Percentiles rank a stretch among this genome's conserved stretches.
phyloP scores from a whole-genome alignment of 2,888 invertebrate species.

The Calliopum simillimum region DNA sequence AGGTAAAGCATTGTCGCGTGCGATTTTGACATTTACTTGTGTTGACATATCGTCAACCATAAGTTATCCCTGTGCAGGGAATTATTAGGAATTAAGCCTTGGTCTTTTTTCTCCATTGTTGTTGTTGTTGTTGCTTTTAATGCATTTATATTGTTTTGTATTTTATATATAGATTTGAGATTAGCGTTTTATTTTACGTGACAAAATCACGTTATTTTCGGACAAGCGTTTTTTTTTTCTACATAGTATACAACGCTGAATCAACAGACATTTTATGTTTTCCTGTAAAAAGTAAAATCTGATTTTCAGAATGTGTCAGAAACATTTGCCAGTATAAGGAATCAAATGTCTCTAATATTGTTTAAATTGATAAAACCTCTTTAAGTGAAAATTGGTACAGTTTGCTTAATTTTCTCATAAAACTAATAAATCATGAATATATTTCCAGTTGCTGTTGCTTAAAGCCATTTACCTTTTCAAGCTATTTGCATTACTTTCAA shows the following conservation, averaged over 20 bases:
- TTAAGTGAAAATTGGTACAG: too few species aligned
- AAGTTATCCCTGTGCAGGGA: slow-evolving; percentile 44
- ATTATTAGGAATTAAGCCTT: slow-evolving; percentile 28
- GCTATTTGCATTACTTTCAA: too few species aligned
- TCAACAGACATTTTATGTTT: slow-evolving; percentile 14
- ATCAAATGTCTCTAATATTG: too few species aligned
- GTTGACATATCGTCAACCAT: slow-evolving; percentile 62
- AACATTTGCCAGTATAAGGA: too few species aligned
- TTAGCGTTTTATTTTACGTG: slow-evolving; percentile 56
- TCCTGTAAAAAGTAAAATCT: background rate
- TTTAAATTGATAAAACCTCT: too few species aligned
- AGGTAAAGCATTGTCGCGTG: slow-evolving; percentile 56
- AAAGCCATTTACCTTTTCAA: too few species aligned
- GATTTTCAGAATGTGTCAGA: too few species aligned
- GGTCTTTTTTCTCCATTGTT: slow-evolving; percentile 43
- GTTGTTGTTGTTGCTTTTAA: slow-evolving; percentile 42
- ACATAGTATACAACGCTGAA: background rate
- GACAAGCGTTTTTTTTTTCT: slow-evolving; percentile 3
- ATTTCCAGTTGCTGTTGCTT: too few species aligned
- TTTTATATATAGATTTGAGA: slow-evolving; percentile 32
- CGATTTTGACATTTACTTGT: slow-evolving; percentile 62
- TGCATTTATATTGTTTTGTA: slow-evolving; percentile 25
- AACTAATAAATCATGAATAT: too few species aligned
- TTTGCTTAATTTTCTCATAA: too few species aligned
- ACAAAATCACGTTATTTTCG: slow-evolving; percentile 61